Percentiles rank a stretch among this genome's conserved stretches.
Evolutionary conservation across 2,888 invertebrate species (phyloP).

Genomic region (Cyclophora punctaria): DNA sequence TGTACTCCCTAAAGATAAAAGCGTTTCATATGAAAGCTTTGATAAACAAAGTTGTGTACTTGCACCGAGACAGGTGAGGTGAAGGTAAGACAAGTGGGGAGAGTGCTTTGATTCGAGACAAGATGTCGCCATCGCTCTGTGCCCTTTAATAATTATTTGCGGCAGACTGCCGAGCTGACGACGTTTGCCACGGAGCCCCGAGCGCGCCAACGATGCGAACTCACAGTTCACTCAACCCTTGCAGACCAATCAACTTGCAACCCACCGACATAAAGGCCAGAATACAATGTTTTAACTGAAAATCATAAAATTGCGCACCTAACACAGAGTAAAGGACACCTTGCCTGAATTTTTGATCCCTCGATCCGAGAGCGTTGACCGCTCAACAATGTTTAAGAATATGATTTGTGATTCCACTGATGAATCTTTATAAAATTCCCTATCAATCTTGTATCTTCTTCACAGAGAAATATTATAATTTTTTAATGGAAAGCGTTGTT

Average conservation of each 20-base stretch:
- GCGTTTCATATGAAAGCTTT: constrained; percentile 1
- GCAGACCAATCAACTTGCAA: constrained; percentile 22
- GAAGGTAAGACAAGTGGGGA: constrained; percentile 19
- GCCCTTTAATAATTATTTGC: constrained; percentile 56
- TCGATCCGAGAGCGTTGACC: constrained; percentile 17
- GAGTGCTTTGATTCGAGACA: constrained; percentile 42
- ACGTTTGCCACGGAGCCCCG: constrained; percentile 46
- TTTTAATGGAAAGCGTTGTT: too few species aligned
- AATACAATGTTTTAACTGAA: constrained; percentile 14
- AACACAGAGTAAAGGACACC: constrained; percentile 28
- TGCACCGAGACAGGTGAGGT: constrained; percentile 17
- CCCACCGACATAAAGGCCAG: constrained; percentile 23
- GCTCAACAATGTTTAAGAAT: constrained; percentile 3
- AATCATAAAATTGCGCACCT: constrained; percentile 14
- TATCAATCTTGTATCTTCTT: too few species aligned
- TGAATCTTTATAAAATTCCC: too few species aligned
- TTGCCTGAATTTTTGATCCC: constrained; percentile 26
- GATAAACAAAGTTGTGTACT: constrained; percentile 17
- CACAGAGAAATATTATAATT: too few species aligned
- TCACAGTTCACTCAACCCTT: constrained; percentile 24
- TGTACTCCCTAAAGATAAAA: background rate
- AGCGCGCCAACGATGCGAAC: constrained; percentile 30
- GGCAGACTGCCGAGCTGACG: constrained; percentile 45
- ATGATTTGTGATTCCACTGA: background rate
- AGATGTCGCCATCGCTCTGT: constrained; percentile 49